Evolutionary conservation across 2,113 vertebrate species (phyloP).

Genomic region (Xenus cinereus): DNA sequence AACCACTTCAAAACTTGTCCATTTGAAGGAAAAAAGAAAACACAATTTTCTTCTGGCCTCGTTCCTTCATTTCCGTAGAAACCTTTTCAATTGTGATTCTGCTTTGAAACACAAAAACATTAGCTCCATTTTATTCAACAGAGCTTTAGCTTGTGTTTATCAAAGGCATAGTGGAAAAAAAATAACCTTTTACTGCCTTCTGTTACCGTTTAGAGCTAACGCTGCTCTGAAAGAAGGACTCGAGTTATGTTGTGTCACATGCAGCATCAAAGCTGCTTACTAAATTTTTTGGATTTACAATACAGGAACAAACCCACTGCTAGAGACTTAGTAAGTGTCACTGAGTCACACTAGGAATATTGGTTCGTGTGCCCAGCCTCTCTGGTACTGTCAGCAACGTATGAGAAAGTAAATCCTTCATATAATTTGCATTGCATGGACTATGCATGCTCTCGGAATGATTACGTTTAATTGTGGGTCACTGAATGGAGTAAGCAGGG

Average conservation of each 20-base stretch:
- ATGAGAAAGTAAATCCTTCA: background rate
- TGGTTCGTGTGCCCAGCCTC: background rate
- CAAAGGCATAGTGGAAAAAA: background rate
- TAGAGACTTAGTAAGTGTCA: background rate
- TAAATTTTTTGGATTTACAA: background rate
- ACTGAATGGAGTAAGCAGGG: background rate
- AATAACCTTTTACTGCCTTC: background rate
- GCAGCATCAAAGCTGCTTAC: background rate
- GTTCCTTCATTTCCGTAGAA: conserved; percentile 57
- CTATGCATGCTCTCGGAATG: background rate
- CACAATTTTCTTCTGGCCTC: conserved; percentile 45
- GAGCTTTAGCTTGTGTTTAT: conserved; percentile 35
- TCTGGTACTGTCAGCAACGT: background rate
- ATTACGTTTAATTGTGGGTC: background rate
- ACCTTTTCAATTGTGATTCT: conserved; percentile 37
- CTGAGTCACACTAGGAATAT: background rate
- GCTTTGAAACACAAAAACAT: conserved; percentile 52
- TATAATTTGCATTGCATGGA: background rate
- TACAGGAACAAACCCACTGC: background rate
- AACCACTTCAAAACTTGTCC: conserved; percentile 56
- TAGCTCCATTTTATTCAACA: conserved; percentile 41
- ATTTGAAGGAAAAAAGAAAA: conserved; percentile 57
- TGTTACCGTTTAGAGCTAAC: background rate
- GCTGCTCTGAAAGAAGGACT: background rate
- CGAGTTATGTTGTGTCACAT: background rate